These are phyloP conservation scores for Elephas maximus DNA, from an alignment of 2,113 vertebrate genomes.

Conservation along the genomic window DNA sequence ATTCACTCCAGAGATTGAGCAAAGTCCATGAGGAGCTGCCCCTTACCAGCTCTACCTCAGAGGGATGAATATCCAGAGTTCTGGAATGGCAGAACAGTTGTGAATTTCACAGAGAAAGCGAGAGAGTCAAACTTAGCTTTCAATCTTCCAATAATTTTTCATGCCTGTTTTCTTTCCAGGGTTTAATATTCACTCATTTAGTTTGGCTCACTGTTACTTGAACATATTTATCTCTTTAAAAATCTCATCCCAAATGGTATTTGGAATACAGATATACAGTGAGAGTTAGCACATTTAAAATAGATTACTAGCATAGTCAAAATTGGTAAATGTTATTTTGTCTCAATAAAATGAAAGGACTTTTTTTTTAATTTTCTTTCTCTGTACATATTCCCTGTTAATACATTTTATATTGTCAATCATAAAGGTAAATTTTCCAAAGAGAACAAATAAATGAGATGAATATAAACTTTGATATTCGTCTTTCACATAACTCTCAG, in stretches of 20 bases:
- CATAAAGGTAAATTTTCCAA: not conserved
- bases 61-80: not conserved
- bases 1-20: not conserved
- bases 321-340: not conserved
- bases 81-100: not conserved
- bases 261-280: not conserved
- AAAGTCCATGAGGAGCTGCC: not conserved
- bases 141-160: not conserved
- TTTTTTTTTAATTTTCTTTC: not conserved
- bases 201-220: not conserved
- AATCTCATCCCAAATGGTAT: not conserved
- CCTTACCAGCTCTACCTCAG: not conserved
- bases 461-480: constrained; percentile 4
- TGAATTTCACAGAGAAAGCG: not conserved
- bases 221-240: not conserved
- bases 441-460: not conserved
- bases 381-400: not conserved
- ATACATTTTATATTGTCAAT: not conserved
- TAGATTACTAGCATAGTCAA: not conserved
- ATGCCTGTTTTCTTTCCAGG: not conserved
- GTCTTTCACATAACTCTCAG: not conserved
- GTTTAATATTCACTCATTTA: not conserved
- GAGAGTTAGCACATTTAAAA: not conserved
- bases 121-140: not conserved
- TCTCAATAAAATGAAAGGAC: not conserved